Evolutionary conservation across 37 sponge, comb jelly and placozoan genomes (phyloP), one percentile per base, ranked within the genome.

Genomic region (Ephydatia muelleri): DNA sequence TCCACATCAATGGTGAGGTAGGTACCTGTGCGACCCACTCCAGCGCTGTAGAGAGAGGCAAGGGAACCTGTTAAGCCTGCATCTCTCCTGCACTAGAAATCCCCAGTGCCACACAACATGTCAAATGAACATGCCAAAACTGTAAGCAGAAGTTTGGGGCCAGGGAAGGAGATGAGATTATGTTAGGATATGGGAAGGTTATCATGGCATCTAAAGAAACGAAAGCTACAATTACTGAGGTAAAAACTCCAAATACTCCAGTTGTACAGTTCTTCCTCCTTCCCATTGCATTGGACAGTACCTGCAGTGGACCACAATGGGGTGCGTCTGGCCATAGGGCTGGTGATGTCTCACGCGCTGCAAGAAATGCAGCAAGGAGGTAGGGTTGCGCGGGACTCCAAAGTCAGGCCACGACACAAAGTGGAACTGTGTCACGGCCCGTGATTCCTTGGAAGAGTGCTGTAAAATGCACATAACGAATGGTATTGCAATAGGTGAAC

Each of bases 21-120:
- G 16, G 96, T 93, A 34, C 98, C 98, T 5, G 98, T 95, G 34
- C 98, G 87, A 27, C 98, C 98, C 39, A 97, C 97, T 13, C 98
- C 98, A 74, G 98, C 98, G 83, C 96, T 94, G 78, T 26, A 43
- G 43, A 9, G 43, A 6, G 43, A 6, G 6, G 43, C 6, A 43
- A 6, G 43, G 43, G 6, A 11, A 57, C 9, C 16, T 57, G 19
- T 57, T 57, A 57, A 1, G 19, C 57, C 57, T 1, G 16, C 43
- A 43, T 43, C 43, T 6, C 43, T 9, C 3, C 43, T 6, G 6
- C 43, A 43, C 3, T 43, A 43, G 43, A 3, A 43, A 9, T 43
- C n/a, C n/a, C n/a, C n/a, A n/a, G n/a, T n/a, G n/a, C n/a, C n/a
- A n/a, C n/a, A n/a, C n/a, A n/a, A n/a, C n/a, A n/a, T n/a, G n/a